Percentiles rank a stretch among this genome's conserved stretches.
These are phyloP conservation scores for Pterocles gutturalis DNA, from an alignment of 2,113 vertebrate genomes.

Conservation along the genomic window DNA sequence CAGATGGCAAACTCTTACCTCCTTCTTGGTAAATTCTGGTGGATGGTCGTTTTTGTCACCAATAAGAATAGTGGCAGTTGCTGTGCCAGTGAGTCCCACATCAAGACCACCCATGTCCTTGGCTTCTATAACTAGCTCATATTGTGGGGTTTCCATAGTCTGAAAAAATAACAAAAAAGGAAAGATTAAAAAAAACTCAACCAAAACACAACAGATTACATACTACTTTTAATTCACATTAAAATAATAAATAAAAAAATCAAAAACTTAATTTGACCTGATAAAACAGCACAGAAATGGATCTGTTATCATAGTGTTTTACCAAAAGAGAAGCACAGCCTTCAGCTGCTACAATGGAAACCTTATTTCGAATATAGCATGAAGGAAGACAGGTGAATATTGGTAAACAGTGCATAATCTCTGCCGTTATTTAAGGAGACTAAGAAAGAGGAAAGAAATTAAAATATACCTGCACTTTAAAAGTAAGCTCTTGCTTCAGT, in stretches of 20 bases:
- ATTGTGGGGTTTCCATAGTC: slow-evolving; percentile 93
- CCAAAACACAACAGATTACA: background rate
- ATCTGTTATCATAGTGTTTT: background rate
- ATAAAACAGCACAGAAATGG: background rate
- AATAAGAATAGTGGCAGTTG: slow-evolving; percentile 94
- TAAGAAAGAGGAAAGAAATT: slow-evolving; percentile 5
- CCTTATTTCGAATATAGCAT: background rate
- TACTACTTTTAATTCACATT: background rate
- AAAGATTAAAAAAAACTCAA: background rate
- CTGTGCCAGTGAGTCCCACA: slow-evolving; percentile 92
- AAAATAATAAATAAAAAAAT: background rate
- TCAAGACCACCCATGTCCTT: slow-evolving; percentile 95
- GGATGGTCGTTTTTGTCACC: slow-evolving; percentile 97
- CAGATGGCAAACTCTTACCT: slow-evolving; percentile 80
- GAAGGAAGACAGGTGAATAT: background rate
- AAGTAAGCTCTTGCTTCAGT: background rate
- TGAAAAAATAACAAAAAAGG: slow-evolving; percentile 31
- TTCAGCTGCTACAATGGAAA: background rate
- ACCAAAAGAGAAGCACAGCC: background rate
- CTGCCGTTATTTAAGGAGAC: slow-evolving; percentile 11
- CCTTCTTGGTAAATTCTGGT: slow-evolving; percentile 94
- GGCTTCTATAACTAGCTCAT: slow-evolving; percentile 93
- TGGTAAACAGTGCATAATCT: background rate
- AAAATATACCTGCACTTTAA: background rate
- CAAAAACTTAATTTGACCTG: background rate